Percentiles rank a stretch among this genome's conserved stretches.
Conservation (phyloP, 2,113 vertebrate species). For the Pycnonotus jocosus region DNA sequence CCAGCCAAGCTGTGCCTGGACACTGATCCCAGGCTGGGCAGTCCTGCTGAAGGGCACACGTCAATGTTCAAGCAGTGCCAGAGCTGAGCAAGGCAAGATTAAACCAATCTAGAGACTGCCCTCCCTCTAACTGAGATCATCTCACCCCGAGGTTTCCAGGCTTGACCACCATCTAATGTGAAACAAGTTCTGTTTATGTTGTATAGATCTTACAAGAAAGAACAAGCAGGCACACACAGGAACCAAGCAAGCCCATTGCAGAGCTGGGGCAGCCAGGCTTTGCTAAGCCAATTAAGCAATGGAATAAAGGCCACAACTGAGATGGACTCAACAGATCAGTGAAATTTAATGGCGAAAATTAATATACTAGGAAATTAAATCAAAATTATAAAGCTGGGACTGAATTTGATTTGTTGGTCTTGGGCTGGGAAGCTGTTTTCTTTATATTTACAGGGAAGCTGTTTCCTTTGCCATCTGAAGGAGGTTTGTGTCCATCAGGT, state of each 20-base stretch:
- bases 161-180: background rate
- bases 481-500: background rate
- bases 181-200: background rate
- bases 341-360: slow-evolving; percentile 1
- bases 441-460: background rate
- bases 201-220: background rate
- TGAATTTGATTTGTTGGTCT: background rate
- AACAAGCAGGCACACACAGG: background rate
- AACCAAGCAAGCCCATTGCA: background rate
- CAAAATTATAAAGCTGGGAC: background rate
- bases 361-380: slow-evolving; percentile 40
- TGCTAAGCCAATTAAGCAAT: slow-evolving; percentile 42
- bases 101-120: background rate
- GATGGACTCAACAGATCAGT: slow-evolving; percentile 22
- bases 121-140: background rate
- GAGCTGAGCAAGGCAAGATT: background rate
- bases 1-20: background rate
- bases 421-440: background rate
- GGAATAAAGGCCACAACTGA: slow-evolving; percentile 21
- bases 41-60: background rate
- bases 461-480: background rate
- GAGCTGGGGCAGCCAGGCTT: background rate
- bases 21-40: background rate
- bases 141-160: background rate
- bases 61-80: background rate